Evolutionary conservation across 2,113 vertebrate genomes (phyloP), one percentile per base, ranked within the genome.

Genomic region (Microcebus ravelobensis): DNA sequence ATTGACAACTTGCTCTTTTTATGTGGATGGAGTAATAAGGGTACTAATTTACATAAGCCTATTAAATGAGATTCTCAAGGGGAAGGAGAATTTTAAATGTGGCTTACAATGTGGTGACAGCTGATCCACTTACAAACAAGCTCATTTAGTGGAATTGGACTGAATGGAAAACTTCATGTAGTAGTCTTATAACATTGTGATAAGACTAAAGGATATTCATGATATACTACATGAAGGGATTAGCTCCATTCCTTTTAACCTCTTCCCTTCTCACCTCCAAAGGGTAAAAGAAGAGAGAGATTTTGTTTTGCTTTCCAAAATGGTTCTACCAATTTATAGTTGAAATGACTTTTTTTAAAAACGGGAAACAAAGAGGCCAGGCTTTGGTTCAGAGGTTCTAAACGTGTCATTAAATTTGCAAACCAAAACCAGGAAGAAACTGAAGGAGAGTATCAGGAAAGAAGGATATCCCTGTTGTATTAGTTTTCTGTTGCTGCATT

Each of bases 41-140:
- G 87, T 97, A 95, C 76, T 96, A 57, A 98, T 98, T 98, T 98
- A 87, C 93, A 93, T 98, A 98, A 98, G 79, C 88, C 83, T 98
- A 90, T 98, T 97, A 97, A 98, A 89, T 97, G 90, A 8, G 97
- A 59, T 98, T 97, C 96, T 97, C 94, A 92, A 96, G 96, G 94
- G 95, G 61, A 97, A 85, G 48, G 85, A 67, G 94, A 96, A 97
- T 97, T 98, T 98, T 76, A 59, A 92, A 29, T 95, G 85, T 25
- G 88, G 55, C 92, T 98, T 98, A 90, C 71, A 71, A 13, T 97
- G 70, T 96, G 96, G 34, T 84, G 96, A 96, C 73, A 97, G 93
- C 94, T 87, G 96, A 97, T 98, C 59, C 50, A 74, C 97, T 98
- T 97, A 97, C 65, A 97, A 65, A 96, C 88, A 96, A 90, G 68